phyloP scores from a whole-genome alignment of 23 tunicate species.

The Styela clava region DNA sequence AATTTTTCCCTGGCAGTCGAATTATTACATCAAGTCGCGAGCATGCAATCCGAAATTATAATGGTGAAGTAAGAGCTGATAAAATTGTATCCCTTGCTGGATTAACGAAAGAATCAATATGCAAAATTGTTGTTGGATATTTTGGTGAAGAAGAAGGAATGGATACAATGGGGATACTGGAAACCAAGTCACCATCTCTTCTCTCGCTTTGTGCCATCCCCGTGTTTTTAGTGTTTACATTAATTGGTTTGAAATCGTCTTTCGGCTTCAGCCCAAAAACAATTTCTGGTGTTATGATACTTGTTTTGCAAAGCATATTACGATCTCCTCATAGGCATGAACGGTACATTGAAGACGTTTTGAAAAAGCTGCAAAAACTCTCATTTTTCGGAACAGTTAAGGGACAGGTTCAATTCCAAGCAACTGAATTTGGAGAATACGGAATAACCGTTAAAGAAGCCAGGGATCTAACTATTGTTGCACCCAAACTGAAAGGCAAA shows the following conservation, averaged over 20 bases:
- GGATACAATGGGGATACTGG: neutral
- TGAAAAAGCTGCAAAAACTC: neutral
- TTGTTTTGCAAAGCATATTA: neutral
- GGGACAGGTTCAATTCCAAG: neutral
- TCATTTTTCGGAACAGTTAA: neutral
- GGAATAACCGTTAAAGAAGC: neutral
- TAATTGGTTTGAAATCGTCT: neutral
- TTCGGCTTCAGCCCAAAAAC: neutral
- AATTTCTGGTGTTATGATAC: neutral
- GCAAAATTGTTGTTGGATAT: neutral
- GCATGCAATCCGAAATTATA: conserved; percentile 1
- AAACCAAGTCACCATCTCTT: neutral
- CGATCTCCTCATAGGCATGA: neutral
- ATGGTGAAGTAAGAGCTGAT: neutral
- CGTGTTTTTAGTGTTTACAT: neutral
- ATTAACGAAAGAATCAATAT: neutral
- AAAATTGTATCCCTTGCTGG: neutral
- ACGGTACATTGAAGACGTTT: neutral
- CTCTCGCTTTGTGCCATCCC: neutral
- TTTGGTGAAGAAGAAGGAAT: neutral
- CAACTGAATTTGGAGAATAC: neutral
- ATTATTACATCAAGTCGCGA: conserved; percentile 1
- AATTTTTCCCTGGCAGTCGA: neutral
- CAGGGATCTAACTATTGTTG: neutral
- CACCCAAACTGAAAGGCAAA: neutral